Evolutionary conservation across 2,888 invertebrate species (phyloP).

Genomic region (Hyles lineata): DNA sequence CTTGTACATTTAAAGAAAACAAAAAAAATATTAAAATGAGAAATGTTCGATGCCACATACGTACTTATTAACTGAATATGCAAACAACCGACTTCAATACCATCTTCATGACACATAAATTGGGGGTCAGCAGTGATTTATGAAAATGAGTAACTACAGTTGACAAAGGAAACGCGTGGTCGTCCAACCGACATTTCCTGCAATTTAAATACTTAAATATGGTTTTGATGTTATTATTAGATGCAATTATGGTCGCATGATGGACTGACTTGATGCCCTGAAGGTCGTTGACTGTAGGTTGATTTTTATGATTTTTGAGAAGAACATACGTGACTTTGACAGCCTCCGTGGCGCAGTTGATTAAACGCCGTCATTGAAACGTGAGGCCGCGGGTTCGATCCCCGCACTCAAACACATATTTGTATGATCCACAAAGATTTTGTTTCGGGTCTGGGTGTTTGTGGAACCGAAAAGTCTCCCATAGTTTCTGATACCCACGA

Average conservation of each 20-base stretch:
- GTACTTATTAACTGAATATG: neutral
- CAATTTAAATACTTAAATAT: conserved; percentile 24
- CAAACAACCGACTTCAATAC: neutral
- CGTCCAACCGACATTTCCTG: conserved; percentile 26
- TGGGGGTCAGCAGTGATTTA: conserved; percentile 14
- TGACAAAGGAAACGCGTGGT: conserved; percentile 23
- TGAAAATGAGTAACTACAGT: conserved; percentile 18
- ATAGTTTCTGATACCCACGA: too few species aligned
- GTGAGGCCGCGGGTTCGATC: too few species aligned
- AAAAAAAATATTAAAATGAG: neutral
- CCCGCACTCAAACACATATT: too few species aligned
- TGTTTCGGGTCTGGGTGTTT: too few species aligned
- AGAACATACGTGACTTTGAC: neutral
- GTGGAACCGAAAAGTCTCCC: too few species aligned
- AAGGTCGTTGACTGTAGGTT: neutral
- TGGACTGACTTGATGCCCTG: neutral
- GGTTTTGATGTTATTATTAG: conserved; percentile 23
- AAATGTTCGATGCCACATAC: neutral
- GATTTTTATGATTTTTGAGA: neutral
- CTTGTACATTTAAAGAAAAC: too few species aligned
- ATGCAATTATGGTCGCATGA: conserved; percentile 14
- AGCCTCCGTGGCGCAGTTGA: too few species aligned
- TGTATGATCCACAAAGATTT: too few species aligned
- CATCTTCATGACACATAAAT: conserved; percentile 1
- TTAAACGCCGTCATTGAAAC: too few species aligned